Evolutionary conservation across 2,888 invertebrate species (phyloP), one percentile per base, ranked within the genome.

Genomic region (Zele albiditarsus): DNA sequence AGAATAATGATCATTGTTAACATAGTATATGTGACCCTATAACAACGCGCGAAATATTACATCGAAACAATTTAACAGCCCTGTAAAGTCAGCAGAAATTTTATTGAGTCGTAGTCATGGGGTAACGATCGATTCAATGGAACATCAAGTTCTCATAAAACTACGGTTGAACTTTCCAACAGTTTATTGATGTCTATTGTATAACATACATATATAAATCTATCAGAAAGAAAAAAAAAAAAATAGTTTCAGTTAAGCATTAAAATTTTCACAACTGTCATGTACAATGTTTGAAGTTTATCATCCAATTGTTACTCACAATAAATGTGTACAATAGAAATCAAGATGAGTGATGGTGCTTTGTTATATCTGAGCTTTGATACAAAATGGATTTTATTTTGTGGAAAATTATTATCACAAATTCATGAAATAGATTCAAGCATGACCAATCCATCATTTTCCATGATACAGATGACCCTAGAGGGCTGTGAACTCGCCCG

Each of bases 91-190:
- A 80, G 80, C 78, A 77, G 77, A 77, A 80, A 80, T 80, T 84
- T 84, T 83, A 84, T 84, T 82, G 82, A 81, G 77, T 79, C 74
- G 74, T 78, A 76, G 49, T 76, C 79, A 74, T 75, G 81, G 82
- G 80, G 80, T 82, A 83, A 84, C 83, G 82, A 81, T 82, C 81
- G 79, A 77, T 78, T 80, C 81, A 33, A 82, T 82, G 81, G 71
- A 78, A 77, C 78, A 79, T 79, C 81, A 79, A 79, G 62, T 65
- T 69, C 68, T 53, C 68, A 28, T 68, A 46, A 67, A 68, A 68
- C 71, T 73, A 16, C 16, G 12, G 12, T 31, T 63, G 33, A 63
- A 63, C 38, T 63, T 63, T 63, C 20, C 63, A 74, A 73, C 71
- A n/a, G 23, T 63, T 63, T 33, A 63, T 63, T 8, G 8, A 53